Percentiles rank a stretch among this genome's conserved stretches.
Conservation (phyloP, 2,113 vertebrate genomes). For the Tetrax tetrax region DNA sequence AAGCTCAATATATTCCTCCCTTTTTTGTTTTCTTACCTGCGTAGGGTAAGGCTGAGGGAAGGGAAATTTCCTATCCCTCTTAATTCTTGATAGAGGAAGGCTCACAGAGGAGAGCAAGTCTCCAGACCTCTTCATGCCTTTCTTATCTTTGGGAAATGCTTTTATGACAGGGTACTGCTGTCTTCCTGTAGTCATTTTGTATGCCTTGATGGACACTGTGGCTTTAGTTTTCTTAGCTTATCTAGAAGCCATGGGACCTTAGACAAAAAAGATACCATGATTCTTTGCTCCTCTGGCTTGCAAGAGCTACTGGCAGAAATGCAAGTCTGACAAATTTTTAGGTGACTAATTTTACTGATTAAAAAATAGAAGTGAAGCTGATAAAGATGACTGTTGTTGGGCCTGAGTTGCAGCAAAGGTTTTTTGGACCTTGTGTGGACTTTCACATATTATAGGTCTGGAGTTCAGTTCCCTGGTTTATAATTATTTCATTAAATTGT, state of each 20-base stretch:
- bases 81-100: neutral
- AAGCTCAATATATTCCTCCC: neutral
- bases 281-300: neutral
- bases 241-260: neutral
- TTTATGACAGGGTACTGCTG: neutral
- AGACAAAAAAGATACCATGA: neutral
- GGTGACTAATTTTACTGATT: neutral
- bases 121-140: neutral
- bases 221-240: neutral
- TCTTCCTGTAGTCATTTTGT: neutral
- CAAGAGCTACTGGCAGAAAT: neutral
- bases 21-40: neutral
- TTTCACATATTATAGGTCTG: neutral
- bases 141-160: neutral
- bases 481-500: neutral
- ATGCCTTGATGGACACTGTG: rapidly evolving
- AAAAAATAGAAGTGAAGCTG: neutral
- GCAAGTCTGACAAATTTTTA: neutral
- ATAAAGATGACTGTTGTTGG: neutral
- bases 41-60: neutral
- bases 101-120: neutral
- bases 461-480: neutral
- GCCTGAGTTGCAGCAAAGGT: neutral
- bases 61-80: neutral
- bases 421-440: rapidly evolving